Conservation (phyloP, 2,888 invertebrate genomes). For the Lycophotia porphyrea region DNA sequence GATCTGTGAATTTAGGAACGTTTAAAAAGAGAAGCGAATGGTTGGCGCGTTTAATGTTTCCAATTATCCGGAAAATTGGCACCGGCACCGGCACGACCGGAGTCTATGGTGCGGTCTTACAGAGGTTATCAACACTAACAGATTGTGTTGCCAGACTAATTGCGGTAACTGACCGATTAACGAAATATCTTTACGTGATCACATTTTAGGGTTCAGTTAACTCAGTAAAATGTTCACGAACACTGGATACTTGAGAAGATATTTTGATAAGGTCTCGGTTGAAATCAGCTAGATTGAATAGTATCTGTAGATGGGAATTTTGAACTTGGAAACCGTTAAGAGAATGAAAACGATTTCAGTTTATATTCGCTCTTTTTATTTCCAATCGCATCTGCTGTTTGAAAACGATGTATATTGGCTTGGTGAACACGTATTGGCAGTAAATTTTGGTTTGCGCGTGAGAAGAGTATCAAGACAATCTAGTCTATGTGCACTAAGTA, state of each 20-base stretch:
- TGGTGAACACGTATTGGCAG: conserved; percentile 37
- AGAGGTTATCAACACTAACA: conserved; percentile 65
- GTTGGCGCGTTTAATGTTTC: conserved; percentile 81
- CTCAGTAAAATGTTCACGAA: conserved; percentile 14
- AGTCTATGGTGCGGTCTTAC: conserved; percentile 67
- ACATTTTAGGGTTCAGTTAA: conserved; percentile 30
- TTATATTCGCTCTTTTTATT: conserved; percentile 41
- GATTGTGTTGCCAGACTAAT: conserved; percentile 46
- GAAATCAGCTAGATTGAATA: conserved; percentile 35
- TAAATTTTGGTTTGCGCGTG: conserved; percentile 46
- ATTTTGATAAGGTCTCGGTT: conserved; percentile 25
- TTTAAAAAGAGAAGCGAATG: conserved; percentile 77
- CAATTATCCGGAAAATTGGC: conserved; percentile 84
- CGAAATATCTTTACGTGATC: conserved; percentile 32
- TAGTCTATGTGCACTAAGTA: conserved; percentile 10
- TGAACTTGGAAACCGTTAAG: conserved; percentile 32
- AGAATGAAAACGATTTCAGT: conserved; percentile 40
- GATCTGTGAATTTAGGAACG: conserved; percentile 76
- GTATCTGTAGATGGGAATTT: conserved; percentile 22
- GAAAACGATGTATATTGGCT: conserved; percentile 43
- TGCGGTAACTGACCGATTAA: conserved; percentile 43
- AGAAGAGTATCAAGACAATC: conserved; percentile 17
- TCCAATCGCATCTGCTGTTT: conserved; percentile 37
- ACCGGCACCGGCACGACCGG: too few relatives aligned
- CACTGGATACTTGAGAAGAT: conserved; percentile 12